Evolutionary conservation across 1,140 invertebrate genomes (phyloP).

Genomic region (Trachelipus rathkii): DNA sequence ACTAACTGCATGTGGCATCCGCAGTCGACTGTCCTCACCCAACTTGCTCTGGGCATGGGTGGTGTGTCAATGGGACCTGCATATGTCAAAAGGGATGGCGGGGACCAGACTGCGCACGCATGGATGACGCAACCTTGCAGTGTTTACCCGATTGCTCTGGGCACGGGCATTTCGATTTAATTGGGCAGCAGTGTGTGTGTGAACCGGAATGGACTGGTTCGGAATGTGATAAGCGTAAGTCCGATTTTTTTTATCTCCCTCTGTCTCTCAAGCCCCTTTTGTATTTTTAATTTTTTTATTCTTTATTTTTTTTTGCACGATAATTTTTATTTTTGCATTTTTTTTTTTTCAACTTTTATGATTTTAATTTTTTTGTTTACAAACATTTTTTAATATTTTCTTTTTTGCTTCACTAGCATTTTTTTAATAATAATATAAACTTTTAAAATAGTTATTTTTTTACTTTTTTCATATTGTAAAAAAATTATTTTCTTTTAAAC

Average conservation of each 20-base stretch:
- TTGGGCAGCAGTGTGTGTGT: conserved; percentile 80
- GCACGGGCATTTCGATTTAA: conserved; percentile 90
- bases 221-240: conserved; percentile 70
- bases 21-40: conserved; percentile 89
- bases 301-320: neutral
- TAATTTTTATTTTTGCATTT: conserved; percentile 4
- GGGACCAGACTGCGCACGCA: conserved; percentile 82
- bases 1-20: neutral
- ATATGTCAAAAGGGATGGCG: conserved; percentile 96
- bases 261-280: too few relatives aligned
- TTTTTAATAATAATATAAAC: too few relatives aligned
- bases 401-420: too few relatives aligned
- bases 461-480: too few relatives aligned
- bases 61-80: conserved; percentile 91
- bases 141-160: conserved; percentile 90
- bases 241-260: neutral
- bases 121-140: conserved; percentile 86
- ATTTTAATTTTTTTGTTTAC: too few relatives aligned
- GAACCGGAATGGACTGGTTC: conserved; percentile 87
- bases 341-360: too few relatives aligned
- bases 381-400: too few relatives aligned
- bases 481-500: too few relatives aligned
- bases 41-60: conserved; percentile 89
- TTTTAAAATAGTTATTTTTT: too few relatives aligned
- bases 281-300: neutral